These are phyloP conservation scores for Pogonocherus hispidulus DNA, from an alignment of 2,888 invertebrate species.

Conservation along the genomic window DNA sequence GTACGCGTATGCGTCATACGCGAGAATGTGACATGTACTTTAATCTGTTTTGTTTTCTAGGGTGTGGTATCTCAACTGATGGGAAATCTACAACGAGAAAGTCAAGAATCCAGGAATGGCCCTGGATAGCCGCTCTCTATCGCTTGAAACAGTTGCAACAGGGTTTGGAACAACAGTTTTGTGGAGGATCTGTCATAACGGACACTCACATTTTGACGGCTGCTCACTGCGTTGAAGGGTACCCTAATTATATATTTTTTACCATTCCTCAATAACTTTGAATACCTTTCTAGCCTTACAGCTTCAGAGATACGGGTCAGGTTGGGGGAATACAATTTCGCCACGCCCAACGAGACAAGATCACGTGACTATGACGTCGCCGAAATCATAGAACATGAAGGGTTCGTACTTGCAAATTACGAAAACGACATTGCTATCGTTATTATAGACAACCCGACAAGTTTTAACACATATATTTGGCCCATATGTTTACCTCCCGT, in stretches of 20 bases:
- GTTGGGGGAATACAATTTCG: conserved; percentile 87
- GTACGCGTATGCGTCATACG: too few relatives aligned
- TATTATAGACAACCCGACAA: conserved; percentile 75
- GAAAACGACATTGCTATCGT: conserved; percentile 85
- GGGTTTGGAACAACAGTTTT: conserved; percentile 74
- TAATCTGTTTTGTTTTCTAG: conserved; percentile 51
- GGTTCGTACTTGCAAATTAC: conserved; percentile 78
- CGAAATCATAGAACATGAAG: conserved; percentile 77
- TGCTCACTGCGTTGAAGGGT: conserved; percentile 80
- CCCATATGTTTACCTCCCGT: conserved; percentile 86
- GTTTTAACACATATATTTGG: conserved; percentile 86
- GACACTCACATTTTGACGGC: conserved; percentile 84
- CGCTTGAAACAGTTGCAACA: conserved; percentile 67
- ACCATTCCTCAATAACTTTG: background rate
- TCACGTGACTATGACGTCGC: conserved; percentile 78
- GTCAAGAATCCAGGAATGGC: conserved; percentile 76
- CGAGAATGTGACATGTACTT: too few relatives aligned
- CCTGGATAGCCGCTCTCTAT: conserved; percentile 87
- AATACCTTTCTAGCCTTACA: conserved; percentile 69
- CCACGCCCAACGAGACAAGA: conserved; percentile 76
- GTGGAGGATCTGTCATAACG: conserved; percentile 86
- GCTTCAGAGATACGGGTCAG: conserved; percentile 77
- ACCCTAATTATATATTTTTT: conserved; percentile 33
- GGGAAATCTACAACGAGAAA: conserved; percentile 47
- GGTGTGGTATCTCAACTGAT: conserved; percentile 62